Conservation (phyloP, 2,113 vertebrate genomes). For the Planiliza haematocheilus region DNA sequence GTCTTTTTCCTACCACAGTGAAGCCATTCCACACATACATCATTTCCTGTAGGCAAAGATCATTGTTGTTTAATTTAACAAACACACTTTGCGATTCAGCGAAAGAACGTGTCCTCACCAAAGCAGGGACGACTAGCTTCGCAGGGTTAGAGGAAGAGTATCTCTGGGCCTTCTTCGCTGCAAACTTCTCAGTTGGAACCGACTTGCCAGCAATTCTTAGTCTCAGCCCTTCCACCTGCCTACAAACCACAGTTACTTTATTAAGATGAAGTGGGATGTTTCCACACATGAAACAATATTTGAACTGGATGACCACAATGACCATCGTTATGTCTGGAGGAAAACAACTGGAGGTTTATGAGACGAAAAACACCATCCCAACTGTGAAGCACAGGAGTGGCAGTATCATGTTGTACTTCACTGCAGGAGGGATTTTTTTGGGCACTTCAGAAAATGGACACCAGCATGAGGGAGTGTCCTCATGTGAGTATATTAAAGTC, state of each 20-base stretch:
- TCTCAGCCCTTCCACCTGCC: conserved; percentile 80
- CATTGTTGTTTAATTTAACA: not conserved
- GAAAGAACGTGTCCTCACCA: conserved; percentile 68
- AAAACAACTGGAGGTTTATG: too few relatives aligned
- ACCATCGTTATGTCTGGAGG: too few relatives aligned
- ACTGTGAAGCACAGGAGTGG: too few relatives aligned
- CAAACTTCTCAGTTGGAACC: conserved; percentile 85
- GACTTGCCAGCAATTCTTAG: conserved; percentile 85
- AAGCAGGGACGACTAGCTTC: conserved; percentile 77
- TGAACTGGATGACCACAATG: too few relatives aligned
- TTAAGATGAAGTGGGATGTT: too few relatives aligned
- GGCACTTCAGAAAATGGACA: too few relatives aligned
- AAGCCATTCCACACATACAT: conserved; percentile 88
- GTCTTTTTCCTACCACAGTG: conserved; percentile 79
- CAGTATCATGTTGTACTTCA: too few relatives aligned
- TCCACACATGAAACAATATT: too few relatives aligned
- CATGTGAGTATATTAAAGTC: too few relatives aligned
- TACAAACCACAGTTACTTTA: conserved; percentile 45
- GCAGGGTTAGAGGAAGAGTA: conserved; percentile 72
- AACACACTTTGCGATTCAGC: not conserved
- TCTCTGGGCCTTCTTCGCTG: conserved; percentile 80
- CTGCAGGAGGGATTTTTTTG: too few relatives aligned
- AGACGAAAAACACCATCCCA: too few relatives aligned
- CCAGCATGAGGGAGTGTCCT: too few relatives aligned
- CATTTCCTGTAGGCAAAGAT: conserved; percentile 78